Evolutionary conservation across 92 coral and sea anemone genomes (phyloP), one percentile per base, ranked within the genome.

Genomic region (Siderastrea radians): DNA sequence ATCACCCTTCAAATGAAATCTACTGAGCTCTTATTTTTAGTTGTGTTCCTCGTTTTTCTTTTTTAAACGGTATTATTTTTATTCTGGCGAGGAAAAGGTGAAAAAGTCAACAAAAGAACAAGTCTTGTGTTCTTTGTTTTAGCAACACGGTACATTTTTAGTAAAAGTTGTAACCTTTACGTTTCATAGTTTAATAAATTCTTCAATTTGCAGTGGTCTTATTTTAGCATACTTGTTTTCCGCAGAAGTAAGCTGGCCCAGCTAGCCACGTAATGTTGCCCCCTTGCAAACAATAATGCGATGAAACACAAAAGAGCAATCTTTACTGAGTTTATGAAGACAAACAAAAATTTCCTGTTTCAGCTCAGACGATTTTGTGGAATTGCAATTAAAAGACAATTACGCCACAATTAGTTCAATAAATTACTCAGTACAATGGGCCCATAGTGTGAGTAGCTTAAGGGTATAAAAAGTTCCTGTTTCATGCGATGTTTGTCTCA

Each of bases 391-490:
- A 81, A 68, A 68, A 45, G 44, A 68, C 72, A 63, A 49, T 78
- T 78, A 49, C 52, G 38, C 71, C 52, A 16, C 38, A 69, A 54
- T 63, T 38, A 68, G 53, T 51, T 44, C 8, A 52, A 43, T 68
- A 10, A 67, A 44, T 15, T n/a, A 7, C 54, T n/a, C 1, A 45
- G 17, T 17, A 43, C 75, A 81, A 49, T 79, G 7, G 12, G 10
- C 49, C 72, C 6, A 9, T 62, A 47, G 49, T 38, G 53, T 81
- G 2, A 1, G 19, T 54, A 52, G 76, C 85, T 49, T 14, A 44
- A 55, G 68, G 85, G 66, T 60, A 81, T 9, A 3, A 81, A 51
- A 68, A 81, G n/a, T 59, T 81, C 85, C 76, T 68, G 75, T 68
- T 45, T 80, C 52, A 8, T 17, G 6, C 12, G 11, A 10, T 82